These are phyloP conservation scores for Pogonognathellus flavescens DNA, from an alignment of 1,140 invertebrate species.

Conservation along the genomic window DNA sequence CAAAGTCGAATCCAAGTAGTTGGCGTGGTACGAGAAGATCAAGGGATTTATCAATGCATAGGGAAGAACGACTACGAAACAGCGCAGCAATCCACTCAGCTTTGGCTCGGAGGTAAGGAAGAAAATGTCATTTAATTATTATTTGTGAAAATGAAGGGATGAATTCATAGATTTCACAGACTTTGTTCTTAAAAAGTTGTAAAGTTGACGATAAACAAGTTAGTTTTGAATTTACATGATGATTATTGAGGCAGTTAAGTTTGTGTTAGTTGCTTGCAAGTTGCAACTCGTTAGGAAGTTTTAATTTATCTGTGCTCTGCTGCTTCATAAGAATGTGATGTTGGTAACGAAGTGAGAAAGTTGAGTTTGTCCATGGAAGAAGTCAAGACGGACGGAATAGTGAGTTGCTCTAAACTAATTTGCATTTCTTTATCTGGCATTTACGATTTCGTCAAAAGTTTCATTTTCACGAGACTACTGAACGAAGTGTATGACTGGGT, in stretches of 20 bases:
- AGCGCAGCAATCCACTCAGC: constrained; percentile 71
- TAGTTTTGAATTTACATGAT: too few species aligned
- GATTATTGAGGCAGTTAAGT: too few species aligned
- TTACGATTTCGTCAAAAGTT: constrained; percentile 44
- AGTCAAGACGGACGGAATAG: neutral
- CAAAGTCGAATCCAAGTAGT: constrained; percentile 74
- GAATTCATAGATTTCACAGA: neutral
- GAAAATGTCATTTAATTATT: neutral
- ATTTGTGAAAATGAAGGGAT: neutral
- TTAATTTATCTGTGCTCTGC: neutral
- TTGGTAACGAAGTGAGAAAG: too few species aligned
- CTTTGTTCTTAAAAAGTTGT: neutral
- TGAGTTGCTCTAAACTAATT: neutral
- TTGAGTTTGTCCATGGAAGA: neutral
- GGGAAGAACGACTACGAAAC: constrained; percentile 70
- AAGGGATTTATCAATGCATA: constrained; percentile 75
- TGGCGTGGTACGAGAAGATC: constrained; percentile 69
- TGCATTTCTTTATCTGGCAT: constrained; percentile 44
- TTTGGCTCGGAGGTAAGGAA: constrained; percentile 72
- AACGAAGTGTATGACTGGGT: neutral
- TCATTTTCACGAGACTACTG: neutral
- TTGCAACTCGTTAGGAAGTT: neutral
- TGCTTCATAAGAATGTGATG: too few species aligned
- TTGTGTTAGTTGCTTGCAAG: too few species aligned
- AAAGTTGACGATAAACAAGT: neutral